phyloP scores from a whole-genome alignment of 2,888 invertebrate genomes.

The Aproaerema taeniolella region DNA sequence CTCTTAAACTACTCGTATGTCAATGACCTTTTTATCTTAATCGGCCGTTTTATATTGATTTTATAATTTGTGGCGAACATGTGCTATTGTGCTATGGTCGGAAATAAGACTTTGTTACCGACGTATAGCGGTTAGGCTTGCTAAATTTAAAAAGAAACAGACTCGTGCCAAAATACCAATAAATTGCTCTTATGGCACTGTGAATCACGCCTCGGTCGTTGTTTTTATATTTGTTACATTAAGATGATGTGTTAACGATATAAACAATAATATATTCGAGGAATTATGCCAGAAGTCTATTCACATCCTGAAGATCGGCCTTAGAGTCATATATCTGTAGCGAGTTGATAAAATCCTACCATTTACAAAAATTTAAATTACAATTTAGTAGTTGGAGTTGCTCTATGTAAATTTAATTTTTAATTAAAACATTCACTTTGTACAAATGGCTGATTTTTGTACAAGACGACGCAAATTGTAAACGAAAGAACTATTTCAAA shows the following conservation, averaged over 20 bases:
- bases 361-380: too few relatives aligned
- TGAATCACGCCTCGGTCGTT: background rate
- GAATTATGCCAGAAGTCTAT: background rate
- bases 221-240: background rate
- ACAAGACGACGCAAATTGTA: too few relatives aligned
- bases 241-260: background rate
- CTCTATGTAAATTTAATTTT: too few relatives aligned
- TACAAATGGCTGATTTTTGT: too few relatives aligned
- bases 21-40: conserved; percentile 2
- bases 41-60: background rate
- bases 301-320: too few relatives aligned
- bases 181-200: background rate
- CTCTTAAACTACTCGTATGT: too few relatives aligned
- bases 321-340: too few relatives aligned
- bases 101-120: too few relatives aligned
- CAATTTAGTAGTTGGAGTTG: too few relatives aligned
- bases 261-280: background rate
- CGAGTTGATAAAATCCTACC: too few relatives aligned
- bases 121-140: background rate
- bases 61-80: conserved; percentile 3
- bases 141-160: background rate
- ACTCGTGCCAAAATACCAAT: background rate
- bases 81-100: background rate
- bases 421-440: too few relatives aligned
- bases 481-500: too few relatives aligned